phyloP scores from a whole-genome alignment of 2,797 vertebrate genomes.

The Pagetopsis macropterus region DNA sequence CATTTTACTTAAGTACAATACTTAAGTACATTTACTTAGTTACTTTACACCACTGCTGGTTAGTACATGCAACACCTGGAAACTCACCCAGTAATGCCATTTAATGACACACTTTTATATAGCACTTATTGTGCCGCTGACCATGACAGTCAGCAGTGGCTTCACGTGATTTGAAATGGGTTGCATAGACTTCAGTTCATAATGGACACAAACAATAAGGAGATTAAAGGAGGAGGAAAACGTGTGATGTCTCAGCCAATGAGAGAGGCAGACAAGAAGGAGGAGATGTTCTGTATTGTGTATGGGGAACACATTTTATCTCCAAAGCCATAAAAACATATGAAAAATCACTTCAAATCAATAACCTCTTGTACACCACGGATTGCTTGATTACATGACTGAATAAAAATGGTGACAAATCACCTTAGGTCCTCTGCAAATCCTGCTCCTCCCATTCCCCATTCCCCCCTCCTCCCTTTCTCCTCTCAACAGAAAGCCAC shows the following conservation, averaged over 20 bases:
- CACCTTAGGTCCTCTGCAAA: slow-evolving; percentile 68
- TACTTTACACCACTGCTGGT: no score
- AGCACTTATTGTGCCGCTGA: slow-evolving; percentile 4
- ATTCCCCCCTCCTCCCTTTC: slow-evolving; percentile 28
- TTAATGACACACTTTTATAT: not conserved
- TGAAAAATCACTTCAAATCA: slow-evolving; percentile 70
- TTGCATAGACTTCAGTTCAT: slow-evolving; percentile 1
- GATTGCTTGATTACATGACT: slow-evolving; percentile 67
- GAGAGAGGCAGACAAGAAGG: slow-evolving; percentile 34
- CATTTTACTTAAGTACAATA: no score
- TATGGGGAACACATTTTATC: slow-evolving; percentile 34
- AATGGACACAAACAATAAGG: slow-evolving; percentile 34
- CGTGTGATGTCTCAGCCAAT: slow-evolving; percentile 43
- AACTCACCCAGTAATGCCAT: not conserved
- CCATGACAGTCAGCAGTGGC: not conserved
- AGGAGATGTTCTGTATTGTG: slow-evolving; percentile 40
- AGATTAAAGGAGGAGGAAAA: slow-evolving; percentile 28
- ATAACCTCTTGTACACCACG: slow-evolving; percentile 61
- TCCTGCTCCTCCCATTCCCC: slow-evolving; percentile 46
- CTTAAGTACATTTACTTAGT: no score
- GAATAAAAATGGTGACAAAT: slow-evolving; percentile 75
- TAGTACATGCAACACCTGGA: no score
- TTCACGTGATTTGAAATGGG: slow-evolving; percentile 18
- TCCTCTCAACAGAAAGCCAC: slow-evolving; percentile 49
- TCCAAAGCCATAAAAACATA: slow-evolving; percentile 35